A percentile compares a stretch with the other conserved stretches of the same genome.
These are phyloP conservation scores for Syndactyla subalaris DNA, from an alignment of 2,797 vertebrate species.

Conservation along the genomic window DNA sequence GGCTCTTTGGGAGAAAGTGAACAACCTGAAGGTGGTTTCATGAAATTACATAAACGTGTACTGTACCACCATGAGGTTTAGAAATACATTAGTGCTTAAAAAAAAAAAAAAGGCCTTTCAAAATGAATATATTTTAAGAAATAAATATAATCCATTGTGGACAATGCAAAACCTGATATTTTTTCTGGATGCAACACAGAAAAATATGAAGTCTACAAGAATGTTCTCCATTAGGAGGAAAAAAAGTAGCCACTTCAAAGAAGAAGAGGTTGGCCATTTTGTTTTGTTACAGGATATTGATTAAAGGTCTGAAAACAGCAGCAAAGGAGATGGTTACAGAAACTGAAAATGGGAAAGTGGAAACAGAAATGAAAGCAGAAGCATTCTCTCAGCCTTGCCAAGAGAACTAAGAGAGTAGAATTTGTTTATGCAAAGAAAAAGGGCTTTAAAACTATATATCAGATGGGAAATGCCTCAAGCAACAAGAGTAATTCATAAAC, in stretches of 20 bases:
- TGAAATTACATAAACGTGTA: neutral
- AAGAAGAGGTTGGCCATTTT: neutral
- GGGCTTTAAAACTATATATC: neutral
- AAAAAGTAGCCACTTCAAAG: neutral
- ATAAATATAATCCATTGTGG: neutral
- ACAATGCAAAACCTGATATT: neutral
- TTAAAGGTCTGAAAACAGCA: neutral
- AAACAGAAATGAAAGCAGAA: neutral
- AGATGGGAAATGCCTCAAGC: neutral
- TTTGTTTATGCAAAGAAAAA: neutral
- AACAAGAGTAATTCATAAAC: neutral
- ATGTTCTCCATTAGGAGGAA: neutral
- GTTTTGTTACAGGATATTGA: neutral
- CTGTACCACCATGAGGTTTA: neutral
- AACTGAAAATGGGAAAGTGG: neutral
- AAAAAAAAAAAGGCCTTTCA: neutral
- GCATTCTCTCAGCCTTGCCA: neutral
- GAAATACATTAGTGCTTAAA: neutral
- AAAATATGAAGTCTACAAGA: neutral
- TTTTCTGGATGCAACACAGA: neutral
- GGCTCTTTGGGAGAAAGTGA: neutral
- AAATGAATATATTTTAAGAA: slow-evolving; percentile 4
- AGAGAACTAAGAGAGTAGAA: neutral
- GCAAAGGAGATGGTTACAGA: neutral
- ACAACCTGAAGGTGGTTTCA: slow-evolving; percentile 3